Evolutionary conservation across 1,140 invertebrate genomes (phyloP).

Genomic region (Drosophila punjabiensis): DNA sequence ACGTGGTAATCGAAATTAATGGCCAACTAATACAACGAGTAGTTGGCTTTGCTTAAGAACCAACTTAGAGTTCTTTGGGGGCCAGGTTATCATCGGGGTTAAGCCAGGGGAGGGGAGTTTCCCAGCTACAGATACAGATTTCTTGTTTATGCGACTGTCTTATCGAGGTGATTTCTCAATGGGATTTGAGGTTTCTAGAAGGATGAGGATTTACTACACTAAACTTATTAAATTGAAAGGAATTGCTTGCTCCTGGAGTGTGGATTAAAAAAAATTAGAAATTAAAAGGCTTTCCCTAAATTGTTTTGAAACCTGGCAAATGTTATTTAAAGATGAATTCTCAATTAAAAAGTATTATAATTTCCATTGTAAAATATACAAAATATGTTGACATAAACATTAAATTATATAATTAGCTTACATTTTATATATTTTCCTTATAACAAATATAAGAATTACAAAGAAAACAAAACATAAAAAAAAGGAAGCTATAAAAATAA

Average conservation of each 20-base stretch:
- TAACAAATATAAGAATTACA: too few relatives aligned
- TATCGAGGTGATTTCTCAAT: conserved; percentile 70
- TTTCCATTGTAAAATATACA: too few relatives aligned
- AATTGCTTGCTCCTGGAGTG: conserved; percentile 22
- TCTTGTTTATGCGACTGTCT: conserved; percentile 51
- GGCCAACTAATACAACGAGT: conserved; percentile 70
- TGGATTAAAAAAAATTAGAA: too few relatives aligned
- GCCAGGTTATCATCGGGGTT: conserved; percentile 32
- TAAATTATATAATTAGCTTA: not conserved
- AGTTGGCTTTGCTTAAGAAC: conserved; percentile 44
- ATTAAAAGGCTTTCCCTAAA: too few relatives aligned
- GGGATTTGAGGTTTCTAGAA: conserved; percentile 2
- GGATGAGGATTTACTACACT: not conserved
- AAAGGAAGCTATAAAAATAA: conserved; percentile 1
- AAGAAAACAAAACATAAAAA: not conserved
- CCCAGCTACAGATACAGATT: conserved; percentile 31
- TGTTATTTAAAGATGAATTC: too few relatives aligned
- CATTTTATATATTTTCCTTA: not conserved
- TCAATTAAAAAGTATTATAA: too few relatives aligned
- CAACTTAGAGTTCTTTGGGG: conserved; percentile 1
- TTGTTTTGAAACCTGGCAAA: too few relatives aligned
- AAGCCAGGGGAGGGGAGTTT: conserved; percentile 10
- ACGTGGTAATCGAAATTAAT: conserved; percentile 84
- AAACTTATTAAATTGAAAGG: conserved; percentile 62
- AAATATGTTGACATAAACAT: not conserved